These are phyloP conservation scores for Eupithecia pulchellata DNA, from an alignment of 2,888 invertebrate genomes.

Conservation along the genomic window DNA sequence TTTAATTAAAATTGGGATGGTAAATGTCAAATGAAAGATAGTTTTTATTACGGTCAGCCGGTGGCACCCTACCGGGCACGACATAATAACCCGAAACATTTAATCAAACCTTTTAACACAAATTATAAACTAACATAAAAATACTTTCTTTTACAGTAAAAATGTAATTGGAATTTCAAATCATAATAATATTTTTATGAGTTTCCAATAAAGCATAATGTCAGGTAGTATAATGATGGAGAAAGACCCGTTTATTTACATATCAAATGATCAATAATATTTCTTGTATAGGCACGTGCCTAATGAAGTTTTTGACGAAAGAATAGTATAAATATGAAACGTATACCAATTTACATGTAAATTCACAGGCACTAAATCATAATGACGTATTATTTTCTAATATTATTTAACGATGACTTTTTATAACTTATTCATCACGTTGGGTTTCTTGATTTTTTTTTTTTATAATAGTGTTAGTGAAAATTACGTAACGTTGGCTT, in stretches of 20 bases:
- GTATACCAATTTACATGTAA: slow-evolving; percentile 22
- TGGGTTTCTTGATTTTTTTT: background rate
- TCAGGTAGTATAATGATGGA: slow-evolving; percentile 44
- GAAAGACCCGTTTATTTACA: slow-evolving; percentile 45
- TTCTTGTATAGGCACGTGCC: slow-evolving; percentile 43
- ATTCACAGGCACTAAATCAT: slow-evolving; percentile 39
- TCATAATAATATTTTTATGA: slow-evolving; percentile 47
- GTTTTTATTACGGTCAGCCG: slow-evolving; percentile 11
- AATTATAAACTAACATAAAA: slow-evolving; percentile 26
- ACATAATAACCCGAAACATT: slow-evolving; percentile 10
- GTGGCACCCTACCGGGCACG: slow-evolving; percentile 20
- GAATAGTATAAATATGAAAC: slow-evolving; percentile 27
- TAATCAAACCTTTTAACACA: slow-evolving; percentile 25
- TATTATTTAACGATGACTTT: slow-evolving; percentile 17
- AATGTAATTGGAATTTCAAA: slow-evolving; percentile 42
- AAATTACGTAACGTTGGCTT: background rate
- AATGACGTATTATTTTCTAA: slow-evolving; percentile 31
- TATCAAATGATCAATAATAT: slow-evolving; percentile 47
- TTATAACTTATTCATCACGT: slow-evolving; percentile 19
- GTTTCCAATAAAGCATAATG: slow-evolving; percentile 47
- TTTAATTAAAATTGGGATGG: slow-evolving; percentile 9
- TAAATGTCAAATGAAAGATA: slow-evolving; percentile 15
- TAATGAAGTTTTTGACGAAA: slow-evolving; percentile 44
- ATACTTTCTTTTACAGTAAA: slow-evolving; percentile 45
- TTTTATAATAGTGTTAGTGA: no score